These are phyloP conservation scores for Drosophila pachea DNA, from an alignment of 1,140 invertebrate species.

Conservation along the genomic window DNA sequence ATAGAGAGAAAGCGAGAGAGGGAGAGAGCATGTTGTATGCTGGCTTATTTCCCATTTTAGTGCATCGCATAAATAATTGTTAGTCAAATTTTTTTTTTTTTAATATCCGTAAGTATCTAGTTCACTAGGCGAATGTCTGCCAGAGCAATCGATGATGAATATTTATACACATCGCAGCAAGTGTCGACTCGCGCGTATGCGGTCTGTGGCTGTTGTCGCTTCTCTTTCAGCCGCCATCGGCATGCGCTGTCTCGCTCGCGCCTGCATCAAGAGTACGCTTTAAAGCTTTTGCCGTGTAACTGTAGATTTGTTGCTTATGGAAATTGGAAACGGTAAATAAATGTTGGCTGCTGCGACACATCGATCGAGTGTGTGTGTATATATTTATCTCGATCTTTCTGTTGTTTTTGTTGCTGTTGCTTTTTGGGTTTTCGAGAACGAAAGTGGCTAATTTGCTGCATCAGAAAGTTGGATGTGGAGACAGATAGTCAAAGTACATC, in stretches of 20 bases:
- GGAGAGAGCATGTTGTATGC: too few relatives aligned
- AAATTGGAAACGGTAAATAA: constrained; percentile 71
- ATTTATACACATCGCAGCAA: constrained; percentile 58
- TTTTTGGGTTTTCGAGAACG: constrained; percentile 58
- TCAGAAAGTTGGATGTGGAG: constrained; percentile 35
- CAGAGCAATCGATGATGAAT: constrained; percentile 41
- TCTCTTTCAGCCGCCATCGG: background rate
- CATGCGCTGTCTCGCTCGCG: constrained; percentile 1
- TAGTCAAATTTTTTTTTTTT: constrained; percentile 26
- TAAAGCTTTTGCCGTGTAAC: constrained; percentile 51
- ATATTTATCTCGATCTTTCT: constrained; percentile 10
- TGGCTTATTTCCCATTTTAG: too few relatives aligned
- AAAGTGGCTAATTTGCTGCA: constrained; percentile 53
- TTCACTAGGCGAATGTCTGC: constrained; percentile 63
- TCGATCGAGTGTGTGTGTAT: constrained; percentile 29
- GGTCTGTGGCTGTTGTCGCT: constrained; percentile 5
- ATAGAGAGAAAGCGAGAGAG: too few relatives aligned
- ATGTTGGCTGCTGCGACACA: constrained; percentile 35
- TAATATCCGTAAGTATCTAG: constrained; percentile 66
- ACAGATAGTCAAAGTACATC: background rate
- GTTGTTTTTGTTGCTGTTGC: constrained; percentile 6
- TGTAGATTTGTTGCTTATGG: constrained; percentile 65
- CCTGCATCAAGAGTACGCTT: background rate
- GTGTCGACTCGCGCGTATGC: constrained; percentile 39
- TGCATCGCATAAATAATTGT: too few relatives aligned